Conservation (phyloP, 2,888 invertebrate genomes). For the Acleris cristana region DNA sequence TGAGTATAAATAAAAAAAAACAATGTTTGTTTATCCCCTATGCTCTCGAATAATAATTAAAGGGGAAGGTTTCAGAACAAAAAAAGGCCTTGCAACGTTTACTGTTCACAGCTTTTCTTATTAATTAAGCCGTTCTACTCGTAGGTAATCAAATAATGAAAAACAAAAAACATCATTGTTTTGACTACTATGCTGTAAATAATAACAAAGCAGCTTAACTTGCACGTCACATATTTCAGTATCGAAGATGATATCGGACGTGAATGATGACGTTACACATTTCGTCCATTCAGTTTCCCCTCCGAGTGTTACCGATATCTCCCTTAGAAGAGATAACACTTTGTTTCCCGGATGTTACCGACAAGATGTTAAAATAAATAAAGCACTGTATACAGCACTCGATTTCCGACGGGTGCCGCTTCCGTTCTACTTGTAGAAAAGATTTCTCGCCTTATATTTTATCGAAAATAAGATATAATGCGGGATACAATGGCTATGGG, state of each 20-base stretch:
- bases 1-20: no score
- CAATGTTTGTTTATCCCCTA: no score
- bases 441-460: slow-evolving; percentile 59
- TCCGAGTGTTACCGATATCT: slow-evolving; percentile 16
- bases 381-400: slow-evolving; percentile 63
- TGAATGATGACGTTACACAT: slow-evolving; percentile 28
- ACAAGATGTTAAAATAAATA: slow-evolving; percentile 80
- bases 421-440: slow-evolving; percentile 63
- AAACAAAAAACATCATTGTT: no score
- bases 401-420: slow-evolving; percentile 71
- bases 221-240: slow-evolving; percentile 1
- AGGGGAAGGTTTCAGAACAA: no score
- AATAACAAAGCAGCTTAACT: not conserved
- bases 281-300: slow-evolving; percentile 31
- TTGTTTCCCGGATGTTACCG: slow-evolving; percentile 70
- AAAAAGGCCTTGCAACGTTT: no score
- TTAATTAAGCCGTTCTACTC: no score
- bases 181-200: not conserved
- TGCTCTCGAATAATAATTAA: no score
- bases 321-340: slow-evolving; percentile 35
- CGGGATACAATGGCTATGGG: slow-evolving; percentile 39
- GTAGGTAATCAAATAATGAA: no score
- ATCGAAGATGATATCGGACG: slow-evolving; percentile 29
- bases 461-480: slow-evolving; percentile 60
- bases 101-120: no score